phyloP scores from a whole-genome alignment of 2,113 vertebrate species.

The Acrocephalus kingi region DNA sequence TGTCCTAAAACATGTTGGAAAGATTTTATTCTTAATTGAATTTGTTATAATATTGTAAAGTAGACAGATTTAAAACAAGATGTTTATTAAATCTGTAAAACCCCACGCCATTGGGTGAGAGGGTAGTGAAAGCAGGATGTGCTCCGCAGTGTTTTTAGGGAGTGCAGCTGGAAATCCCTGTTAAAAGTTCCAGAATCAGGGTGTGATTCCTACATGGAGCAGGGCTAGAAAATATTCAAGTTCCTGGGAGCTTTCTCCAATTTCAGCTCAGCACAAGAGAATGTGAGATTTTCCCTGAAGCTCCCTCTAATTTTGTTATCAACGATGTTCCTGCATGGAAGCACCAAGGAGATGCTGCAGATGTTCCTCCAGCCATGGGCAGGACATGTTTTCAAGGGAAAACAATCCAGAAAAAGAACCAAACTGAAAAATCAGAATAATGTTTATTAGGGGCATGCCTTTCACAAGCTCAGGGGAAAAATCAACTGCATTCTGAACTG shows the following conservation, averaged over 20 bases:
- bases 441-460: neutral
- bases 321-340: fast-evolving
- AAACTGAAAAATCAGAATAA: neutral
- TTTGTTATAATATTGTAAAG: neutral
- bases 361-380: neutral
- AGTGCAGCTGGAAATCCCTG: neutral
- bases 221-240: neutral
- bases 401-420: neutral
- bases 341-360: neutral
- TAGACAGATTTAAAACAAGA: neutral
- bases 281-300: neutral
- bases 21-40: neutral
- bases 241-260: neutral
- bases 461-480: neutral
- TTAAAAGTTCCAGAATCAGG: neutral
- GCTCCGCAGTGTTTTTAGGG: neutral
- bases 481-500: neutral
- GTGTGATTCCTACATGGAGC: neutral
- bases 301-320: neutral
- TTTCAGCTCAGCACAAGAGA: neutral
- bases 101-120: fast-evolving
- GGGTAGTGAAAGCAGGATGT: neutral
- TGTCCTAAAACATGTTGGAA: neutral
- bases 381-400: fast-evolving
- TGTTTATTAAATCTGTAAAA: neutral